These are phyloP conservation scores for Hirudo medicinalis DNA, from an alignment of 1,140 invertebrate genomes.

Conservation along the genomic window DNA sequence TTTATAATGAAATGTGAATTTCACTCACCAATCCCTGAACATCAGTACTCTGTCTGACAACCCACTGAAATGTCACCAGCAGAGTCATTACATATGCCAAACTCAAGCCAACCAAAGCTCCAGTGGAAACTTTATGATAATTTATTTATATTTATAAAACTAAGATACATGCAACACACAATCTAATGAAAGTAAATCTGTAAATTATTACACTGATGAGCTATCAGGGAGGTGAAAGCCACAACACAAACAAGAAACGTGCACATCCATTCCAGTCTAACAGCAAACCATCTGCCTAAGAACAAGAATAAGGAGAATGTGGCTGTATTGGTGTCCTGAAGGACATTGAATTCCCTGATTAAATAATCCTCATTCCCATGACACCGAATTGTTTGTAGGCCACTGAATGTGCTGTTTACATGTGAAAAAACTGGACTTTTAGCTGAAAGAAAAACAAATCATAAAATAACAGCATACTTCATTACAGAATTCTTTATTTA, in stretches of 20 bases:
- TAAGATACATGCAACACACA: too few species aligned
- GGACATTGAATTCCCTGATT: slow-evolving; percentile 52
- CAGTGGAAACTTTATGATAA: slow-evolving; percentile 26
- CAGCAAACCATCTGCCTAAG: slow-evolving; percentile 66
- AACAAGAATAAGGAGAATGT: slow-evolving; percentile 55
- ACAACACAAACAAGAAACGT: slow-evolving; percentile 52
- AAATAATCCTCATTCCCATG: slow-evolving; percentile 53
- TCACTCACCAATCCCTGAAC: slow-evolving; percentile 50
- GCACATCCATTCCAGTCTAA: slow-evolving; percentile 64
- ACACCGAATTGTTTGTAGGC: slow-evolving; percentile 74
- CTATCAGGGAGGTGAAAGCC: slow-evolving; percentile 32
- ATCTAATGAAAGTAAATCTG: too few species aligned
- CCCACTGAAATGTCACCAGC: slow-evolving; percentile 68
- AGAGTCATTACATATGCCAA: slow-evolving; percentile 64
- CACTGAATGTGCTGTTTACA: slow-evolving; percentile 71
- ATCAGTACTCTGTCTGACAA: slow-evolving; percentile 65
- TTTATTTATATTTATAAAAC: too few species aligned
- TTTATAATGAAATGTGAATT: background rate
- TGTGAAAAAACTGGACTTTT: slow-evolving; percentile 66
- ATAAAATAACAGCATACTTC: too few species aligned
- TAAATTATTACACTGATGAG: slow-evolving; percentile 30
- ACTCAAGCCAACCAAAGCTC: slow-evolving; percentile 61
- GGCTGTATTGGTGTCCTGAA: slow-evolving; percentile 50
- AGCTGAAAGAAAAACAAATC: slow-evolving; percentile 27
- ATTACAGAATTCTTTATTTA: slow-evolving; percentile 34